These are phyloP conservation scores for Malaclemys terrapin DNA, from an alignment of 2,113 vertebrate species.

Conservation along the genomic window DNA sequence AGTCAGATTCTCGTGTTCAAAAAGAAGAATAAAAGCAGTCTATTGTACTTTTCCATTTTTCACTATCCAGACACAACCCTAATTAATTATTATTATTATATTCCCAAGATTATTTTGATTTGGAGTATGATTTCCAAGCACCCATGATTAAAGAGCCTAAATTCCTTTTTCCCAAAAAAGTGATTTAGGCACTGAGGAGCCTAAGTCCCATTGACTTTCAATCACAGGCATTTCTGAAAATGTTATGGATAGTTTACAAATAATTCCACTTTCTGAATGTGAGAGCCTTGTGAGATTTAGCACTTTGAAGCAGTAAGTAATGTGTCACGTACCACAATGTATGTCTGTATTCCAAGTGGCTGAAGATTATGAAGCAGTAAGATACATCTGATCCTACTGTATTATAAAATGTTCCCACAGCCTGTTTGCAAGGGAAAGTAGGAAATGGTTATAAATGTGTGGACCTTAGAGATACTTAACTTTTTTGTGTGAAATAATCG, in stretches of 20 bases:
- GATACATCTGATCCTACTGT: neutral
- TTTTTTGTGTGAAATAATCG: neutral
- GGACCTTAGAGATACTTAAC: neutral
- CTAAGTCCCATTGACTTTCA: neutral
- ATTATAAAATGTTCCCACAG: neutral
- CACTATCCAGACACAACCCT: neutral
- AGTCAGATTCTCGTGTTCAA: neutral
- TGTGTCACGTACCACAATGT: neutral
- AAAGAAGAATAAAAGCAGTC: neutral
- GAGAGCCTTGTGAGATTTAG: neutral
- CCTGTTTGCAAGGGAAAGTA: neutral
- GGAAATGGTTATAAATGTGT: neutral
- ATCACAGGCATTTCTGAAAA: neutral
- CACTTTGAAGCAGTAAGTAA: slow-evolving; percentile 2
- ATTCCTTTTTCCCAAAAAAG: neutral
- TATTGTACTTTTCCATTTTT: neutral
- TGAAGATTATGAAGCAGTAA: neutral
- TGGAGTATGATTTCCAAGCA: neutral
- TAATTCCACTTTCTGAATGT: neutral
- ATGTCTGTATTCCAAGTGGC: neutral
- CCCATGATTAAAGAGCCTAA: neutral
- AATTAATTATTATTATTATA: neutral
- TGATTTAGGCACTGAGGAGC: neutral
- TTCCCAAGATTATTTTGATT: neutral
- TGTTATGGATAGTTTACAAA: neutral